A percentile compares a stretch with the other conserved stretches of the same genome.
Evolutionary conservation across 2,113 vertebrate species (phyloP).

Genomic region (Morone chrysops): DNA sequence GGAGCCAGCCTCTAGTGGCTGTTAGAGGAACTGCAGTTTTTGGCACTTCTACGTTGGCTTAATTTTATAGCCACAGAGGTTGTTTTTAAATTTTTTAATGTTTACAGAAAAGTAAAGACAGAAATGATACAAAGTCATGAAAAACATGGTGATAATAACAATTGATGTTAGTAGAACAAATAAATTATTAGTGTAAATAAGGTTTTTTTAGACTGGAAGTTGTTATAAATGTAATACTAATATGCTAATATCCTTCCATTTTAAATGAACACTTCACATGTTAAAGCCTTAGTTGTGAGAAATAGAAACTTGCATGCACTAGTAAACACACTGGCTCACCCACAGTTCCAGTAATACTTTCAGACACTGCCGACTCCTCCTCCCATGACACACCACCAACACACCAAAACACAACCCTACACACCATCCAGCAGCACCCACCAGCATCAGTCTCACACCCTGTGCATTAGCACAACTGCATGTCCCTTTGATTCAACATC

Average conservation of each 20-base stretch:
- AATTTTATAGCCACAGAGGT: no score
- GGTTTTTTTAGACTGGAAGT: no score
- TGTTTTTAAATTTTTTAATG: no score
- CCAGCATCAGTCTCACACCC: constrained; percentile 48
- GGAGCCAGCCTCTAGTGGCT: no score
- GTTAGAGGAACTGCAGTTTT: no score
- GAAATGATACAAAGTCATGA: no score
- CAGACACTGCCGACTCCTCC: background rate
- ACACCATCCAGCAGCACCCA: background rate
- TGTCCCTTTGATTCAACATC: constrained; percentile 45
- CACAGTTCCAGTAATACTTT: constrained; percentile 4
- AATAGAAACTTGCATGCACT: background rate
- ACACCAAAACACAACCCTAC: constrained; percentile 10
- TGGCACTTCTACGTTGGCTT: no score
- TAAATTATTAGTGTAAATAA: no score
- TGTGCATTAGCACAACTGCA: constrained; percentile 51
- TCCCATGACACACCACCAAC: constrained; percentile 43
- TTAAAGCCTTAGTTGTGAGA: background rate
- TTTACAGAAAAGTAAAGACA: no score
- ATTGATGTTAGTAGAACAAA: no score
- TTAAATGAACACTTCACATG: background rate
- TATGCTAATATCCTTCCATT: background rate
- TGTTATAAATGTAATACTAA: no score
- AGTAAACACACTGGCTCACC: background rate
- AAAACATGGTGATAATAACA: no score